Conservation (phyloP, 2,113 vertebrate species). For the Mesitornis unicolor region DNA sequence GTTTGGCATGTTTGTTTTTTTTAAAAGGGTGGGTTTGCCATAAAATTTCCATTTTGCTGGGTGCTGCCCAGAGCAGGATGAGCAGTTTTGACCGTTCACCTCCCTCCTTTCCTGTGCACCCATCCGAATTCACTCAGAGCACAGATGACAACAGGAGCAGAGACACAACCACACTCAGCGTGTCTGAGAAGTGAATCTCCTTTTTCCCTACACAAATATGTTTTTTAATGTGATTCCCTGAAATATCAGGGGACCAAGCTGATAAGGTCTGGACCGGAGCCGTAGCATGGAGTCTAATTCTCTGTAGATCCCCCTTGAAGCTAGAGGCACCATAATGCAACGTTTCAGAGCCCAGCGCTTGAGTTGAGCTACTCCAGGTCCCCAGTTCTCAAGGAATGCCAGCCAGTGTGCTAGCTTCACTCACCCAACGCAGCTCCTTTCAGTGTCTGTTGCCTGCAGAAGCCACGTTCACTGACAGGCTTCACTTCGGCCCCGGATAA, state of each 20-base stretch:
- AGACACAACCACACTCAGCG: rapidly evolving
- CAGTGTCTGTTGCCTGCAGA: not conserved
- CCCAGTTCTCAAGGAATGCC: not conserved
- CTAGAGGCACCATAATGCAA: rapidly evolving
- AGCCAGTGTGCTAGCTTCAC: not conserved
- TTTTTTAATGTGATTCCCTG: not conserved
- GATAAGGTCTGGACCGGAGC: not conserved
- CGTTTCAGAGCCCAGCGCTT: not conserved
- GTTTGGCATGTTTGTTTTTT: rapidly evolving
- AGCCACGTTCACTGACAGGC: not conserved
- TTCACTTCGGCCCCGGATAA: not conserved
- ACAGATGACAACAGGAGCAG: not conserved
- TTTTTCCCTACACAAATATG: not conserved
- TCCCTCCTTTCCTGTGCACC: not conserved
- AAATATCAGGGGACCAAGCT: not conserved
- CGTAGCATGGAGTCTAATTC: not conserved
- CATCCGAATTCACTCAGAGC: not conserved
- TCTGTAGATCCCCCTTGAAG: rapidly evolving
- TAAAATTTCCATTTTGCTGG: not conserved
- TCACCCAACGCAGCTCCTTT: not conserved
- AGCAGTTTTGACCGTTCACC: rapidly evolving
- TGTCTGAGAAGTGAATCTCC: not conserved
- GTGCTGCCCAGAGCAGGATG: not conserved
- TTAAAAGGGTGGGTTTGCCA: not conserved
- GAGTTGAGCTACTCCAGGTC: rapidly evolving